Evolutionary conservation across 1,140 invertebrate species (phyloP).

Genomic region (Drosophila bocqueti): DNA sequence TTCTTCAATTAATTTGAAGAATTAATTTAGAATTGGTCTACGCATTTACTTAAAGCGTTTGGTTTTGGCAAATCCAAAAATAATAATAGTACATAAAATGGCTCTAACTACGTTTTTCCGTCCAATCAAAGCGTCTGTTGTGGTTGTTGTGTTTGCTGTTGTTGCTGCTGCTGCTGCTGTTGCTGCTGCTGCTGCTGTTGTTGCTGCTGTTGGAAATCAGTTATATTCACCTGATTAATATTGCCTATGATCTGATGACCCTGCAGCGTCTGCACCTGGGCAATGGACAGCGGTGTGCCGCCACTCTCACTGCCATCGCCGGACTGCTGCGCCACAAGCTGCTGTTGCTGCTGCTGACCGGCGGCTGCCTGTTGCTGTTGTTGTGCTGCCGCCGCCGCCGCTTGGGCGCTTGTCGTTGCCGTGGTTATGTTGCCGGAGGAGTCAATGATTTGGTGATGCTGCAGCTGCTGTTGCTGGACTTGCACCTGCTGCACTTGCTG

Average conservation of each 20-base stretch:
- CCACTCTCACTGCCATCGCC: conserved; percentile 81
- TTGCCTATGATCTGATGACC: conserved; percentile 84
- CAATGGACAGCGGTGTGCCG: conserved; percentile 78
- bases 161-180: conserved; percentile 48
- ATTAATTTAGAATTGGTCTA: conserved; percentile 45
- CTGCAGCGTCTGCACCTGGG: conserved; percentile 84
- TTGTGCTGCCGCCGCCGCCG: conserved; percentile 70
- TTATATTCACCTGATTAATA: conserved; percentile 85
- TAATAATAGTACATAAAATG: conserved; percentile 40
- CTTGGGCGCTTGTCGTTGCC: conserved; percentile 73
- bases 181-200: conserved; percentile 52
- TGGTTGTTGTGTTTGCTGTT: conserved; percentile 60
- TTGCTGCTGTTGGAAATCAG: conserved; percentile 81
- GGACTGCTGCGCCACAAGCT: conserved; percentile 80
- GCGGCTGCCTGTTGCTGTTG: conserved; percentile 70
- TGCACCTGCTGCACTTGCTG: conserved; percentile 67
- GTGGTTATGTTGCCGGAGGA: conserved; percentile 73
- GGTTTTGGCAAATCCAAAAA: conserved; percentile 22
- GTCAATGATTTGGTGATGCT: conserved; percentile 80
- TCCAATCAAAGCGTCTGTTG: conserved; percentile 75
- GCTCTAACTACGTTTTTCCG: conserved; percentile 41
- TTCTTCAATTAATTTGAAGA: conserved; percentile 3
- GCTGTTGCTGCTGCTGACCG: conserved; percentile 69
- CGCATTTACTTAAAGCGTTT: conserved; percentile 39
- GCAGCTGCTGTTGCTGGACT: conserved; percentile 69